Evolutionary conservation across 2,113 vertebrate genomes (phyloP).

Genomic region (Oryzias melastigma): DNA sequence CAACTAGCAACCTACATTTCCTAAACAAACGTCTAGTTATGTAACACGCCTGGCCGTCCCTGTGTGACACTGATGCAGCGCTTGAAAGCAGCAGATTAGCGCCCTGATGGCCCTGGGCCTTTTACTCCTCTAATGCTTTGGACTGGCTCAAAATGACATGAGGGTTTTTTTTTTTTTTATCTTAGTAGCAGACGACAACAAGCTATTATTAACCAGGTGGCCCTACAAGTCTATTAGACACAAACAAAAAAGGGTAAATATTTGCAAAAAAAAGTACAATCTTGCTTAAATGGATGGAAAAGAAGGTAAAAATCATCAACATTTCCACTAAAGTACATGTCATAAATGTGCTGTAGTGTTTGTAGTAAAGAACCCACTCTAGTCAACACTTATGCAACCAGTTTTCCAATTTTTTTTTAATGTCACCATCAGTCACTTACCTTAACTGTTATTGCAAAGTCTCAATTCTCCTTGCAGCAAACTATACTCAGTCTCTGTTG

Average conservation of each 20-base stretch:
- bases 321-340: too few species aligned
- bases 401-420: slow-evolving; percentile 2
- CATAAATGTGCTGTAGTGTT: too few species aligned
- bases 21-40: slow-evolving; percentile 66
- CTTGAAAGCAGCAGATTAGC: slow-evolving; percentile 68
- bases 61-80: slow-evolving; percentile 58
- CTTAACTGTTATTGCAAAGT: slow-evolving; percentile 34
- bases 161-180: slow-evolving; percentile 45
- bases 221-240: slow-evolving; percentile 22
- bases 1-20: slow-evolving; percentile 33
- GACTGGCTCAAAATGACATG: slow-evolving; percentile 54
- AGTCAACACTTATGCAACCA: too few species aligned
- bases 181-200: slow-evolving; percentile 38
- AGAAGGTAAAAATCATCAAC: too few species aligned
- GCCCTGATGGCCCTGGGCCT: slow-evolving; percentile 56
- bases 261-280: neutral
- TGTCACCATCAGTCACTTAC: slow-evolving; percentile 35
- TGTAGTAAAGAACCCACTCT: too few species aligned
- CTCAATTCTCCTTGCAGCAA: neutral
- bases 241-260: neutral
- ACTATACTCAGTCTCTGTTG: slow-evolving; percentile 7
- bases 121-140: slow-evolving; percentile 52
- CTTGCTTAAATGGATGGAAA: too few species aligned
- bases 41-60: slow-evolving; percentile 58
- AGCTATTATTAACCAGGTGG: slow-evolving; percentile 57